These are phyloP conservation scores for Diarsia rubi DNA, from an alignment of 2,888 invertebrate genomes.

Conservation along the genomic window DNA sequence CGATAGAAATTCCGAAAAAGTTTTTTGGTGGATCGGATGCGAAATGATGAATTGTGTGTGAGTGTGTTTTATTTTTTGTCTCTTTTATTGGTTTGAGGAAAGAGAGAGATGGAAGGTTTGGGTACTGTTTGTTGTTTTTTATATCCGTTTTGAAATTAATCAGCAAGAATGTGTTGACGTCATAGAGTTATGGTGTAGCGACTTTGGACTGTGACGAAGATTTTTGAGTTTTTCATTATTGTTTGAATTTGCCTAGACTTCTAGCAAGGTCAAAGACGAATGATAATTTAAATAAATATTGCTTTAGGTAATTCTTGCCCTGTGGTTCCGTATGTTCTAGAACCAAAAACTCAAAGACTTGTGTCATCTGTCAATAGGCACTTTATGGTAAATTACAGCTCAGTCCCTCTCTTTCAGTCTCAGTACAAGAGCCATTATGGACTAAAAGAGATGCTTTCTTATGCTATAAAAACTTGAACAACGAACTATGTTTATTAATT, in stretches of 20 bases:
- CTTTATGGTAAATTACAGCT: background rate
- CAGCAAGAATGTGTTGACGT: background rate
- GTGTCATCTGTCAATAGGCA: background rate
- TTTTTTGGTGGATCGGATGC: constrained; percentile 30
- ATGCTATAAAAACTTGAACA: background rate
- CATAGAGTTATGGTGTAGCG: background rate
- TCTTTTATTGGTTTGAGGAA: constrained; percentile 4
- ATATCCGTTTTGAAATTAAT: constrained; percentile 21
- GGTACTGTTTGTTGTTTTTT: constrained; percentile 1
- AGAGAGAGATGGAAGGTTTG: constrained; percentile 7
- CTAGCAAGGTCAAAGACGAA: background rate
- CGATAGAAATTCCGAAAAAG: constrained; percentile 59
- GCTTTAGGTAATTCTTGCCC: background rate
- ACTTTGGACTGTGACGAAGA: constrained; percentile 9
- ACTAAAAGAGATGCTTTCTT: background rate
- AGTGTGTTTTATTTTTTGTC: constrained; percentile 8
- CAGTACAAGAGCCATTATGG: background rate
- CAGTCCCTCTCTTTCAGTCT: background rate
- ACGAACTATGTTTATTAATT: constrained; percentile 6
- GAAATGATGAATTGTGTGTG: constrained; percentile 2
- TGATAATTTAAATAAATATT: background rate
- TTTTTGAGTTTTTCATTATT: background rate
- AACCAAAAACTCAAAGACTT: background rate
- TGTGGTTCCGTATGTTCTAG: background rate
- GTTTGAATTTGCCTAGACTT: background rate